Conservation (phyloP, 2,797 vertebrate species). For the Muscicapa striata region DNA sequence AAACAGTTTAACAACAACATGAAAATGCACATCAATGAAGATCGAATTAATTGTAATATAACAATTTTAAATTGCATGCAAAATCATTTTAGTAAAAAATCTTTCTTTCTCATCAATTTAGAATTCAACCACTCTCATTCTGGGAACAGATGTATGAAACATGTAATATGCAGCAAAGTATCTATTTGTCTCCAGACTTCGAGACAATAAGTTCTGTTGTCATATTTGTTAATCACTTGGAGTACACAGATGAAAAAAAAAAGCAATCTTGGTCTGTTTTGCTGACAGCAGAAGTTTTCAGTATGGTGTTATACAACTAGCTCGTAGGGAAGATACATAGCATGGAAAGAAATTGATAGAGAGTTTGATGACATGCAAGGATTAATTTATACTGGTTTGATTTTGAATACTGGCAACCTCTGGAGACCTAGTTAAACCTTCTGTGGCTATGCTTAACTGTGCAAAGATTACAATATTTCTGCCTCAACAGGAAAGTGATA, state of each 20-base stretch:
- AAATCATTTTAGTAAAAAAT: not conserved
- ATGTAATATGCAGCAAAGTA: not conserved
- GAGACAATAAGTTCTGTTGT: not conserved
- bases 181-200: not conserved
- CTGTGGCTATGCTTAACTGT: not conserved
- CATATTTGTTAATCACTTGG: not conserved
- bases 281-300: not conserved
- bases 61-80: not conserved
- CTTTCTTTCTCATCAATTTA: not conserved
- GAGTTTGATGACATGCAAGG: not conserved
- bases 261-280: not conserved
- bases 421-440: not conserved
- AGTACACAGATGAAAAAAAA: not conserved
- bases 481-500: constrained; percentile 6
- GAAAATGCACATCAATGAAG: not conserved
- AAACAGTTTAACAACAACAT: not conserved
- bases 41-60: not conserved
- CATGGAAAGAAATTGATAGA: not conserved
- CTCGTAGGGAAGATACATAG: not conserved
- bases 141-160: not conserved
- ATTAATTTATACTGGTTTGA: not conserved
- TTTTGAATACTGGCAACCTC: not conserved
- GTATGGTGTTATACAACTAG: not conserved
- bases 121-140: not conserved
- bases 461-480: not conserved